A percentile compares a stretch with the other conserved stretches of the same genome.
Conservation (phyloP, 2,888 invertebrate species). For the Eugnorisma glareosa region DNA sequence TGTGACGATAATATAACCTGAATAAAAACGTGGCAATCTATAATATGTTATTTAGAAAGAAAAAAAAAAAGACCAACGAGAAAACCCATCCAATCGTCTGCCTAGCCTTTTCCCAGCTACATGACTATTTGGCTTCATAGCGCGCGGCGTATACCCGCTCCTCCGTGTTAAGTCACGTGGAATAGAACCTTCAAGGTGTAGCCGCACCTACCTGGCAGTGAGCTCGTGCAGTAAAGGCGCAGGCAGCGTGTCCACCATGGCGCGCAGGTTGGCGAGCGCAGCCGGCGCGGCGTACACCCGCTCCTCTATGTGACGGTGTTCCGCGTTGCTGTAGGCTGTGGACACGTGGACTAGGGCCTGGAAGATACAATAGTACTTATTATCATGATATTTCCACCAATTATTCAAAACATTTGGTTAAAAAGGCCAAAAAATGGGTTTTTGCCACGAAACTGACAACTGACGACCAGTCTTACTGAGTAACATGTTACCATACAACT, state of each 20-base stretch:
- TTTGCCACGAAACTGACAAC: too few relatives aligned
- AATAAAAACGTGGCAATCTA: too few relatives aligned
- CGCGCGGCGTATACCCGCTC: neutral
- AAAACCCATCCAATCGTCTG: too few relatives aligned
- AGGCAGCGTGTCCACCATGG: conserved; percentile 91
- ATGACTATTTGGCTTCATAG: neutral
- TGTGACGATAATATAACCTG: too few relatives aligned
- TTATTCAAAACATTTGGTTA: too few relatives aligned
- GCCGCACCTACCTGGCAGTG: conserved; percentile 34
- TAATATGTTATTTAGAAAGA: too few relatives aligned
- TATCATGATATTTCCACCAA: too few relatives aligned
- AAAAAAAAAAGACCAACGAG: too few relatives aligned
- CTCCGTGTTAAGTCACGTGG: neutral
- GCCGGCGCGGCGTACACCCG: conserved; percentile 92
- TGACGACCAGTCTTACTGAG: too few relatives aligned
- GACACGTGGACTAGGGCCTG: conserved; percentile 94
- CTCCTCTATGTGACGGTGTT: conserved; percentile 93
- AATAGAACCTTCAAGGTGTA: neutral
- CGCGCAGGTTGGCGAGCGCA: conserved; percentile 91
- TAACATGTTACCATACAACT: too few relatives aligned
- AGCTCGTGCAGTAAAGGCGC: conserved; percentile 69
- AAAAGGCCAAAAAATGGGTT: too few relatives aligned
- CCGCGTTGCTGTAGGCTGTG: conserved; percentile 95
- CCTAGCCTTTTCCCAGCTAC: neutral
- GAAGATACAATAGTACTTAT: conserved; percentile 12